Conservation (phyloP, 2,113 vertebrate species). For the Condylura cristata region DNA sequence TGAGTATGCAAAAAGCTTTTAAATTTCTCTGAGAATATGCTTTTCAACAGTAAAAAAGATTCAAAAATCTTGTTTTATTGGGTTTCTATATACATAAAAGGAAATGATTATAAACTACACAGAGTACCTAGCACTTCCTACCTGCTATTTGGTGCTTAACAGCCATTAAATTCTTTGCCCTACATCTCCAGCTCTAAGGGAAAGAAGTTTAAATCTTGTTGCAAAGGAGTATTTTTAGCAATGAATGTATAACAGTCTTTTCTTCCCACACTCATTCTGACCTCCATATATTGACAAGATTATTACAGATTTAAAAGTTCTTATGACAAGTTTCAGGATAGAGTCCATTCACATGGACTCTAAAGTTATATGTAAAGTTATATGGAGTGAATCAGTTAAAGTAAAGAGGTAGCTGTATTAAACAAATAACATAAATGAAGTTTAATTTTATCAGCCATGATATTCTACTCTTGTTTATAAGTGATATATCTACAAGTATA, state of each 20-base stretch:
- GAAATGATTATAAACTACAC: not conserved
- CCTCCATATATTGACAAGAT: too few species aligned
- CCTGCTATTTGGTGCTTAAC: not conserved
- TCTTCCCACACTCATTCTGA: not conserved
- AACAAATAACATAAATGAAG: not conserved
- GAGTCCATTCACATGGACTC: not conserved
- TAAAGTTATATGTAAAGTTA: too few species aligned
- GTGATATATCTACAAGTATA: not conserved
- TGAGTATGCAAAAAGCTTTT: not conserved
- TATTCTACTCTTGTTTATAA: not conserved
- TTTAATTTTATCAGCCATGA: not conserved
- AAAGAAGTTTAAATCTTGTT: not conserved
- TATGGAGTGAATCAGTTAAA: not conserved
- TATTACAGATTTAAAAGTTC: not conserved
- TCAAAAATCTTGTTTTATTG: not conserved
- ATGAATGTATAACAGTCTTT: not conserved
- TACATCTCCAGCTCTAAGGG: not conserved
- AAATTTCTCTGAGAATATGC: not conserved
- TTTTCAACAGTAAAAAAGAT: not conserved
- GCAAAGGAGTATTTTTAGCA: not conserved
- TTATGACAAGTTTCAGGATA: not conserved
- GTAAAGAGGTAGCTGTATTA: not conserved
- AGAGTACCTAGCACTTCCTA: not conserved
- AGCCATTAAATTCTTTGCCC: not conserved
- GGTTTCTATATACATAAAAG: not conserved